Conservation (phyloP, 2,888 invertebrate genomes). For the Hyles lineata region DNA sequence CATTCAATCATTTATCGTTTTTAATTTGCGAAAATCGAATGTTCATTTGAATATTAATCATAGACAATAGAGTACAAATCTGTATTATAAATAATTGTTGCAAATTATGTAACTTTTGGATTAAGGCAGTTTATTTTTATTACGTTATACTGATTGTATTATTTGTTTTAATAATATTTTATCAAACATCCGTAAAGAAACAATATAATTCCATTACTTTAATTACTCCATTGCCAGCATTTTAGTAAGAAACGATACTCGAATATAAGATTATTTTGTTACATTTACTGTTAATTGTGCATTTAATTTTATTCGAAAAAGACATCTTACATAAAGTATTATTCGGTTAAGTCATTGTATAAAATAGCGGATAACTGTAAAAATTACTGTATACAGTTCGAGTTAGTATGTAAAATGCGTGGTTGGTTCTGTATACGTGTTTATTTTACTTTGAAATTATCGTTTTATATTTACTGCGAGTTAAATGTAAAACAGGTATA, state of each 20-base stretch:
- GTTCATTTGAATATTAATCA: neutral
- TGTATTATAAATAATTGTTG: conserved; percentile 1
- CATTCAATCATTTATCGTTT: neutral
- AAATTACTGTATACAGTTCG: conserved; percentile 18
- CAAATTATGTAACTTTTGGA: neutral
- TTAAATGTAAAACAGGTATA: too few relatives aligned
- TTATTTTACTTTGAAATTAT: neutral
- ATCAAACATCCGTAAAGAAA: too few relatives aligned
- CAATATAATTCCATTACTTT: neutral
- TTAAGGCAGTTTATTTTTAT: neutral
- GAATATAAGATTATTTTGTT: neutral
- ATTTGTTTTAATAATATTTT: neutral
- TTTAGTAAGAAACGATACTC: too few relatives aligned
- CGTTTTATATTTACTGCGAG: neutral
- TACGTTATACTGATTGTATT: neutral
- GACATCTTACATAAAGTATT: conserved; percentile 34
- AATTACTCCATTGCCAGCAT: neutral
- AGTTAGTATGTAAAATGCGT: neutral
- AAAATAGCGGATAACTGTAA: conserved; percentile 31
- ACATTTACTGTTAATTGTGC: neutral
- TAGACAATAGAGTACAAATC: conserved; percentile 3
- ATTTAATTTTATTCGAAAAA: neutral
- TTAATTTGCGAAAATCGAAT: neutral
- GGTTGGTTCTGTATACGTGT: neutral
- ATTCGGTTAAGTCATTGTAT: conserved; percentile 31